A percentile compares a stretch with the other conserved stretches of the same genome.
phyloP scores from a whole-genome alignment of 2,888 invertebrate species.

The Harpalus rubripes region DNA sequence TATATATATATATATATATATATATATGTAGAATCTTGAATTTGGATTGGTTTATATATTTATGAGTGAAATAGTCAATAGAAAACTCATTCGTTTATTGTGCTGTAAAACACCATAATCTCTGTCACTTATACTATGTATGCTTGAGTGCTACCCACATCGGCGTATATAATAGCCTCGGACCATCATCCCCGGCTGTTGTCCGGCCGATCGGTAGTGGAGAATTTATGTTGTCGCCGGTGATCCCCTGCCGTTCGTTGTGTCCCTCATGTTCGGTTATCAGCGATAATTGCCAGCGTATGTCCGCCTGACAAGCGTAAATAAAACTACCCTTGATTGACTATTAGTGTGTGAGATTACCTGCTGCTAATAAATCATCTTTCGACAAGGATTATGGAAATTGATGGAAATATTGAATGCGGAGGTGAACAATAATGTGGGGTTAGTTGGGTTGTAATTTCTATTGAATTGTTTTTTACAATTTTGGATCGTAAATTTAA shows the following conservation, averaged over 20 bases:
- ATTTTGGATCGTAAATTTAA: too few relatives aligned
- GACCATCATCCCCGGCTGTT: constrained; percentile 15
- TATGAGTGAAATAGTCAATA: too few relatives aligned
- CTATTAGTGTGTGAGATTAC: constrained; percentile 34
- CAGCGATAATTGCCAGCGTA: constrained; percentile 28
- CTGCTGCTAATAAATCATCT: constrained; percentile 20
- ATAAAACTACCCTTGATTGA: constrained; percentile 36
- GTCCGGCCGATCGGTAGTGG: constrained; percentile 6
- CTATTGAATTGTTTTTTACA: too few relatives aligned
- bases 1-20: too few relatives aligned
- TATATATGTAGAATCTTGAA: too few relatives aligned
- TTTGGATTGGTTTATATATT: too few relatives aligned
- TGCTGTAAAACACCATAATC: background rate
- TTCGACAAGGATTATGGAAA: constrained; percentile 9
- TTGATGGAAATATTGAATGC: background rate
- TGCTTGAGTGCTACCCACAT: background rate
- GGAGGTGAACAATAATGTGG: background rate
- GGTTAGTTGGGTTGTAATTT: too few relatives aligned
- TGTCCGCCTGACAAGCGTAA: constrained; percentile 39
- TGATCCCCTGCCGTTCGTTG: constrained; percentile 12
- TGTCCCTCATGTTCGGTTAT: constrained; percentile 24
- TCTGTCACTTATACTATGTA: background rate
- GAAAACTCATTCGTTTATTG: background rate
- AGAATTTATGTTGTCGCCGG: constrained; percentile 36
- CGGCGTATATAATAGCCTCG: background rate